Conservation (phyloP, 2,113 vertebrate species). For the Amblyornis subalaris region DNA sequence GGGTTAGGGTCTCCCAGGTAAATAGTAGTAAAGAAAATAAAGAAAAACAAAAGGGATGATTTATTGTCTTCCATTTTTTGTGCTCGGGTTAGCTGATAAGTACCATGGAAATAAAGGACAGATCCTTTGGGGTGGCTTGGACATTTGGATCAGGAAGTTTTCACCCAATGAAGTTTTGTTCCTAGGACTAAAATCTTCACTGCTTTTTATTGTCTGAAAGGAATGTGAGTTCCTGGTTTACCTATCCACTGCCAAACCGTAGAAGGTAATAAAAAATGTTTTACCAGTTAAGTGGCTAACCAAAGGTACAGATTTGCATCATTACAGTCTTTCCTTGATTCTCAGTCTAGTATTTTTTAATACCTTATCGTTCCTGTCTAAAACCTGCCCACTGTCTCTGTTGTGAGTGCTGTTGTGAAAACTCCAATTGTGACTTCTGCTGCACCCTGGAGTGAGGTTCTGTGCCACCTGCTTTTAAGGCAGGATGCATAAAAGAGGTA, state of each 20-base stretch:
- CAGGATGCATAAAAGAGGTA: neutral
- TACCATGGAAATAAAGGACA: neutral
- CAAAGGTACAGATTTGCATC: neutral
- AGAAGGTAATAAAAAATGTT: neutral
- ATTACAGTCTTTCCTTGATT: neutral
- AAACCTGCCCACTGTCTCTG: neutral
- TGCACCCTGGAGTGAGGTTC: neutral
- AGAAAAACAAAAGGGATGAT: accelerated
- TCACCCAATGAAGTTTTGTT: neutral
- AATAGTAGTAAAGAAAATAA: neutral
- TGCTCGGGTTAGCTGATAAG: neutral
- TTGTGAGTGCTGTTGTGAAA: neutral
- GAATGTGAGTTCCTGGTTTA: neutral
- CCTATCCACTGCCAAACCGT: neutral
- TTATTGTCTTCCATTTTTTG: neutral
- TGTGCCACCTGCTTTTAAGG: neutral
- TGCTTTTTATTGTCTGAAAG: neutral
- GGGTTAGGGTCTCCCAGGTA: neutral
- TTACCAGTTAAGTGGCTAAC: neutral
- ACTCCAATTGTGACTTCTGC: neutral
- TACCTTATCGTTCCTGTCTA: neutral
- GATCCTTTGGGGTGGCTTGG: neutral
- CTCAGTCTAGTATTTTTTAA: neutral
- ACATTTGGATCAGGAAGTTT: neutral
- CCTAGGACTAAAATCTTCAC: neutral